Percentiles rank a stretch among this genome's conserved stretches.
Evolutionary conservation across 2,797 vertebrate genomes (phyloP).

Genomic region (Steatocranus sp.): DNA sequence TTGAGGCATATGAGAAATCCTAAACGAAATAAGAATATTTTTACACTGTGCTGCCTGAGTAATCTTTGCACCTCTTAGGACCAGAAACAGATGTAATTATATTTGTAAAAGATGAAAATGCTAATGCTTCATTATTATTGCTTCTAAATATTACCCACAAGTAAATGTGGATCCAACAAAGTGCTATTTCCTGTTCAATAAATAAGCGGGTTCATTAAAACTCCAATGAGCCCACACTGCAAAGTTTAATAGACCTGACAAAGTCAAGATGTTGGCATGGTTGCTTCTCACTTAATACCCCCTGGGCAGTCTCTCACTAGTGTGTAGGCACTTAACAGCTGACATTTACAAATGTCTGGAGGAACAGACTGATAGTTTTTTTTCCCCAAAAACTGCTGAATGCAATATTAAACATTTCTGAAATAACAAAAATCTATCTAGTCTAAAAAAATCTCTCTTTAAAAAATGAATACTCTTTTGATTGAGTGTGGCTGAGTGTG

Average conservation of each 20-base stretch:
- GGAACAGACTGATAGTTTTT: neutral
- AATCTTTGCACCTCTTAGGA: neutral
- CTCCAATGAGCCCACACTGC: constrained; percentile 6
- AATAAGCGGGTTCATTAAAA: constrained; percentile 21
- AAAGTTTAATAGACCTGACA: constrained; percentile 43
- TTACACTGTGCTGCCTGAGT: neutral
- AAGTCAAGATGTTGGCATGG: constrained; percentile 23
- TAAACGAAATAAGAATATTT: neutral
- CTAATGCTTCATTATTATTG: neutral
- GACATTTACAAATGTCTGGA: constrained; percentile 1
- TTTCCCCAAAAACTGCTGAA: fast-evolving
- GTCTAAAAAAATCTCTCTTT: neutral
- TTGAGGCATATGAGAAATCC: neutral
- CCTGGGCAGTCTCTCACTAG: neutral
- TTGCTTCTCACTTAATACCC: constrained; percentile 7
- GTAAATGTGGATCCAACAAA: neutral
- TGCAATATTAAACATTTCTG: neutral
- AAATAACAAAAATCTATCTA: neutral
- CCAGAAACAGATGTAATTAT: neutral
- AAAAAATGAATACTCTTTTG: neutral
- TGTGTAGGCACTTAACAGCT: neutral
- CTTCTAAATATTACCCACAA: neutral
- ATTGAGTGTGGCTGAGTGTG: neutral
- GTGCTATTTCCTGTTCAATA: neutral
- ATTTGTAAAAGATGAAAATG: neutral